Conservation (phyloP, 1,140 invertebrate genomes). For the Bilobella aurantiaca region DNA sequence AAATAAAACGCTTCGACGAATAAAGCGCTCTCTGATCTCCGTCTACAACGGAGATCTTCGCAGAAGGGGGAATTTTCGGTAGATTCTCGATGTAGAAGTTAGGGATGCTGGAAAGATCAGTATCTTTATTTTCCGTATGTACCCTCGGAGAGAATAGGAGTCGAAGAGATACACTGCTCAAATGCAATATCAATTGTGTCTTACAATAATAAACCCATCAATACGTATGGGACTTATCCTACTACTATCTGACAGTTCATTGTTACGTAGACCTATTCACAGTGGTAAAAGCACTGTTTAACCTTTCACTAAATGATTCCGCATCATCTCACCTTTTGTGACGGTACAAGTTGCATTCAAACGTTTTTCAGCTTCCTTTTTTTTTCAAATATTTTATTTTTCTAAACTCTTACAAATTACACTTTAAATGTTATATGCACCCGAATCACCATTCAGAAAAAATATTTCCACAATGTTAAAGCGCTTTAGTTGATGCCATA, state of each 20-base stretch:
- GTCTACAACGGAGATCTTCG: too few relatives aligned
- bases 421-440: too few relatives aligned
- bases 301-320: not conserved
- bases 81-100: not conserved
- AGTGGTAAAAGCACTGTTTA: conserved; percentile 9
- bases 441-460: too few relatives aligned
- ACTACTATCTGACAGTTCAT: not conserved
- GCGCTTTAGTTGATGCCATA: too few relatives aligned
- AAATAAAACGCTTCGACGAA: not conserved
- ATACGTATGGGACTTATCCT: too few relatives aligned
- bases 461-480: too few relatives aligned
- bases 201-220: conserved; percentile 2
- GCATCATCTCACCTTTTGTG: not conserved
- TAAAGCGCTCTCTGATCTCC: not conserved
- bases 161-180: too few relatives aligned
- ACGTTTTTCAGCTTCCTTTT: conserved; percentile 16
- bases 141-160: not conserved
- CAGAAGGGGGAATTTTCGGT: conserved; percentile 6
- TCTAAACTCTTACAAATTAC: not conserved
- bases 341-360: not conserved
- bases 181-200: not conserved
- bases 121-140: not conserved
- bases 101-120: conserved; percentile 4
- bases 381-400: not conserved
- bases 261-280: not conserved